Conservation (phyloP, 2,888 invertebrate genomes). For the Aleiodes alternator region DNA sequence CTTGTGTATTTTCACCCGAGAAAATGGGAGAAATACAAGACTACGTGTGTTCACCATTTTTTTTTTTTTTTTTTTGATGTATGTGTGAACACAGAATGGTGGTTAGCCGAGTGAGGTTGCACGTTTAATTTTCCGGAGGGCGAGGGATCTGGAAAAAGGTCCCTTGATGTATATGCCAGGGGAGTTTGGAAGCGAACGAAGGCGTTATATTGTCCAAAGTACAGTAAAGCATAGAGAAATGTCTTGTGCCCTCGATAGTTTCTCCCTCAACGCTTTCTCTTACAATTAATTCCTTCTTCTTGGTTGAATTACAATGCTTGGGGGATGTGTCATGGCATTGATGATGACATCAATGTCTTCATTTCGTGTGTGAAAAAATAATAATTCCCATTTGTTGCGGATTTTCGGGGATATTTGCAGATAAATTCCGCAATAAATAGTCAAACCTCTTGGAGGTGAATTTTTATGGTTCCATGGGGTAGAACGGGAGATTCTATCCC, state of each 20-base stretch:
- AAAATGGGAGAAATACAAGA: background rate
- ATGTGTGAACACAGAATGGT: background rate
- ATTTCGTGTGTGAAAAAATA: background rate
- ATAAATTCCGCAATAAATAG: too few relatives aligned
- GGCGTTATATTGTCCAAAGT: slow-evolving; percentile 51
- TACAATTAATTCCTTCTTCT: slow-evolving; percentile 51
- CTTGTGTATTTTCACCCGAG: background rate
- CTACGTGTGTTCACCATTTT: background rate
- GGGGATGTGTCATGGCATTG: background rate
- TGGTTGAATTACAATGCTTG: background rate
- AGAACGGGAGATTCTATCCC: too few relatives aligned
- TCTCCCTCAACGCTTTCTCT: slow-evolving; percentile 54
- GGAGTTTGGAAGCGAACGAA: slow-evolving; percentile 33
- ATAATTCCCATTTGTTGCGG: too few relatives aligned
- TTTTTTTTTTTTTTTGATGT: slow-evolving; percentile 1
- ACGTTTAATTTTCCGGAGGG: slow-evolving; percentile 33
- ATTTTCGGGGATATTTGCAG: too few relatives aligned
- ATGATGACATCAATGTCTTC: background rate
- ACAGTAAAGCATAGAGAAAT: slow-evolving; percentile 37
- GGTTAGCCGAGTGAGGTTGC: background rate
- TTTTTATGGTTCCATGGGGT: too few relatives aligned
- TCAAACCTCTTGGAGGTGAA: too few relatives aligned
- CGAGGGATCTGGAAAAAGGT: slow-evolving; percentile 18
- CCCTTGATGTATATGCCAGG: slow-evolving; percentile 19
- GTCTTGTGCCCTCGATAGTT: slow-evolving; percentile 44